Evolutionary conservation across 2,888 invertebrate species (phyloP).

Genomic region (Philereme vetulata): DNA sequence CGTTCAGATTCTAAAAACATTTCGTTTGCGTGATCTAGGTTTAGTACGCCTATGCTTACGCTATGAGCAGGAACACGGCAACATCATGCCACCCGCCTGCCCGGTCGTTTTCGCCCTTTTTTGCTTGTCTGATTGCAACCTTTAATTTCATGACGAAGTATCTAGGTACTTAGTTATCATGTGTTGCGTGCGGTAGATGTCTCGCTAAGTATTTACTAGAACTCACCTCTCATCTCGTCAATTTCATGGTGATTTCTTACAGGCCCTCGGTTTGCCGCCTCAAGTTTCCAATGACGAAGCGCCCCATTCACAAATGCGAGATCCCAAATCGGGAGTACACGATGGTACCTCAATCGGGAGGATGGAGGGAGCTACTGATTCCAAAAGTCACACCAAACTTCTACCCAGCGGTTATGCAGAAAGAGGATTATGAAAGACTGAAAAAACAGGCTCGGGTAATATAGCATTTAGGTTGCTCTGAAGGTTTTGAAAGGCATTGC

Average conservation of each 20-base stretch:
- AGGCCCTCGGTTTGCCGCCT: constrained; percentile 77
- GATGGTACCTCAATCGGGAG: constrained; percentile 64
- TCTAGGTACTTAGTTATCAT: no score
- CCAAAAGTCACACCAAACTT: constrained; percentile 78
- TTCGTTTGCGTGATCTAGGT: no score
- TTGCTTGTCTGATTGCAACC: no score
- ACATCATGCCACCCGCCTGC: no score
- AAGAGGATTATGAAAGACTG: constrained; percentile 84
- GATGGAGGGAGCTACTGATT: constrained; percentile 75
- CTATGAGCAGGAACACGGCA: no score
- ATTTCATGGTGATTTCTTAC: constrained; percentile 10
- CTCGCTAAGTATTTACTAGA: no score
- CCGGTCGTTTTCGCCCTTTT: no score
- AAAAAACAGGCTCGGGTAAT: constrained; percentile 83
- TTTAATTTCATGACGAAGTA: no score
- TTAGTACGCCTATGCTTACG: no score
- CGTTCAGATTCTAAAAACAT: no score
- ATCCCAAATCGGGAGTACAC: constrained; percentile 52
- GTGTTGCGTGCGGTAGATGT: no score
- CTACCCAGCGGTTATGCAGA: constrained; percentile 84
- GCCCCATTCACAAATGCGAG: constrained; percentile 76
- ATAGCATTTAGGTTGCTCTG: constrained; percentile 10
- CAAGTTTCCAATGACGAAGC: constrained; percentile 67
- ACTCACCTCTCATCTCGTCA: no score
- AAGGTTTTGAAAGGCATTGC: constrained; percentile 2